Conservation (phyloP, 1,140 invertebrate genomes). For the Augochlora pura region DNA sequence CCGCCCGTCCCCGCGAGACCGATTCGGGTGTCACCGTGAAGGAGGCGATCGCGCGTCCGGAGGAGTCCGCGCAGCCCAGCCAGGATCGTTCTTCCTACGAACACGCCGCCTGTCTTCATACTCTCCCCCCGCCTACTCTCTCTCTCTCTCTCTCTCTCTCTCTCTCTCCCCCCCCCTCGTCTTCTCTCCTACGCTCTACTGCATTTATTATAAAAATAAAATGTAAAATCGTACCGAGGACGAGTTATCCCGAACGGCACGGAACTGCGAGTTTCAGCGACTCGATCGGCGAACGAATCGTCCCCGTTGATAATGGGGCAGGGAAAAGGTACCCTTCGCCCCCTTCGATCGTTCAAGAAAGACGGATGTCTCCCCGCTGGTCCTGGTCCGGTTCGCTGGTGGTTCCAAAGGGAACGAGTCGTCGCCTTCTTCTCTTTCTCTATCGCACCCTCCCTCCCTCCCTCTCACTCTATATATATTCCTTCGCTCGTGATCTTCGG, state of each 20-base stretch:
- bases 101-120: constrained; percentile 43
- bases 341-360: constrained; percentile 25
- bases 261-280: constrained; percentile 54
- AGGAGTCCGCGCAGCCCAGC: constrained; percentile 53
- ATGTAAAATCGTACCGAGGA: constrained; percentile 78
- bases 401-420: constrained; percentile 13
- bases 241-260: constrained; percentile 71
- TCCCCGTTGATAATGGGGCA: not conserved
- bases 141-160: constrained; percentile 38
- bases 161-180: constrained; percentile 22
- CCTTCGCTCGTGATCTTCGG: not conserved
- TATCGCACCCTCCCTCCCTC: not conserved
- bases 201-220: constrained; percentile 80
- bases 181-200: constrained; percentile 68
- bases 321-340: not conserved
- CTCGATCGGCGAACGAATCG: constrained; percentile 28
- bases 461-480: not conserved
- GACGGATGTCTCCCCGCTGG: constrained; percentile 10
- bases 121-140: constrained; percentile 25
- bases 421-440: not conserved
- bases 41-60: not conserved
- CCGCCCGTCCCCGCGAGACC: not conserved
- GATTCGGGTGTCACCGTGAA: no score
- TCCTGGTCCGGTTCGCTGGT: constrained; percentile 9
- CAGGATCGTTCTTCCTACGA: constrained; percentile 62